These are phyloP conservation scores for Melikaiella ostensackeni DNA, from an alignment of 2,888 invertebrate species.

Conservation along the genomic window DNA sequence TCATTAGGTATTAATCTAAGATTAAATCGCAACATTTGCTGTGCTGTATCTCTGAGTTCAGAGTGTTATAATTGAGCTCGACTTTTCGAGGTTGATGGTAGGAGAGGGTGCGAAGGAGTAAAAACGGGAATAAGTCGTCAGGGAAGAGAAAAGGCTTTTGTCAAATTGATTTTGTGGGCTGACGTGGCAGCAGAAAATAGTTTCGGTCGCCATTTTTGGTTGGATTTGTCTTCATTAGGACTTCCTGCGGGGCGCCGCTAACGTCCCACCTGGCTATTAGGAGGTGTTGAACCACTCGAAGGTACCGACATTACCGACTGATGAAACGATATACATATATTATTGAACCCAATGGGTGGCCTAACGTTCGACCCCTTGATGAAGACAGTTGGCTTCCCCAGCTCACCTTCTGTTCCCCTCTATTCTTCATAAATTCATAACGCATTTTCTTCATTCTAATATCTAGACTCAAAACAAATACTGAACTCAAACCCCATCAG, in stretches of 20 bases:
- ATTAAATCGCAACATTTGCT: no score
- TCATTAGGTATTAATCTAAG: no score
- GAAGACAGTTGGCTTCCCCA: constrained; percentile 42
- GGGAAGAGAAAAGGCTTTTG: constrained; percentile 26
- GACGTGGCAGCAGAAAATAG: constrained; percentile 66
- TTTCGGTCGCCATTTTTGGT: constrained; percentile 70
- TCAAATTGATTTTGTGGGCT: constrained; percentile 48
- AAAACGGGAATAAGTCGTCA: constrained; percentile 22
- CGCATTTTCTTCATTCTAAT: constrained; percentile 11
- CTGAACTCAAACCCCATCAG: neutral
- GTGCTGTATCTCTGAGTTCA: neutral
- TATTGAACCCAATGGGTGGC: constrained; percentile 55
- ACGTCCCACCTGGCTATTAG: constrained; percentile 74
- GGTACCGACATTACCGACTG: constrained; percentile 48
- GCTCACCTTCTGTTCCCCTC: constrained; percentile 1
- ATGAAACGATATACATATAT: constrained; percentile 48
- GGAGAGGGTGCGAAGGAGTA: constrained; percentile 21
- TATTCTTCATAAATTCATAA: constrained; percentile 12
- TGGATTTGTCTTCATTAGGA: constrained; percentile 77
- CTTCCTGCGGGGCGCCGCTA: constrained; percentile 69
- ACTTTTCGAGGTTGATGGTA: neutral
- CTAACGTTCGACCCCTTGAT: constrained; percentile 40
- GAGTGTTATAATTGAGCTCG: neutral
- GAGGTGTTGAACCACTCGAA: constrained; percentile 69
- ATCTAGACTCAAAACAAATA: constrained; percentile 12